A percentile compares a stretch with the other conserved stretches of the same genome.
Conservation (phyloP, 2,113 vertebrate species). For the Cairina moschata region DNA sequence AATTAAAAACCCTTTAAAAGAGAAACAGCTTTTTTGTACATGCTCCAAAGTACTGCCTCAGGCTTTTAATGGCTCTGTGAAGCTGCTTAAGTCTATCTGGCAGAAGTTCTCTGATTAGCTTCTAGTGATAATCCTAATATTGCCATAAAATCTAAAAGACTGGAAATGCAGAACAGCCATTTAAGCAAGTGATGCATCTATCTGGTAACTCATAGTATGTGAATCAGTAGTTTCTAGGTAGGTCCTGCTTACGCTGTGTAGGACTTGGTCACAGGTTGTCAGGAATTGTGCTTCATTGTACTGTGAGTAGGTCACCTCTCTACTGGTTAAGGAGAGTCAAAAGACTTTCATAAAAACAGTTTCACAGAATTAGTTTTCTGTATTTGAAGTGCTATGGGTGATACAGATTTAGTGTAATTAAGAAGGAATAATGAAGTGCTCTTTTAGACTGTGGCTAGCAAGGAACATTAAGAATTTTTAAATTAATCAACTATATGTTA, state of each 20-base stretch:
- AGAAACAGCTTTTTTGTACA: neutral
- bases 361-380: neutral
- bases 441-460: neutral
- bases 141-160: neutral
- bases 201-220: neutral
- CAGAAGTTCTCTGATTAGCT: neutral
- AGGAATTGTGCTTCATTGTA: rapidly evolving
- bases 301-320: rapidly evolving
- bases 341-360: neutral
- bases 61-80: neutral
- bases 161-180: neutral
- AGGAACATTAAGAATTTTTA: neutral
- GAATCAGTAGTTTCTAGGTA: neutral
- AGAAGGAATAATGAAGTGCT: neutral
- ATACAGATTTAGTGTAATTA: neutral
- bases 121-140: neutral
- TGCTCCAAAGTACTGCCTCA: neutral
- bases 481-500: neutral
- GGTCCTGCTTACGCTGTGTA: rapidly evolving
- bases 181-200: neutral
- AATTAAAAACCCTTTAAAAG: conserved; percentile 21
- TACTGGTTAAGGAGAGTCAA: neutral
- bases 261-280: neutral
- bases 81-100: neutral
- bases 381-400: neutral